Conservation (phyloP, 2,113 vertebrate species). For the Bolborhynchus lineola region DNA sequence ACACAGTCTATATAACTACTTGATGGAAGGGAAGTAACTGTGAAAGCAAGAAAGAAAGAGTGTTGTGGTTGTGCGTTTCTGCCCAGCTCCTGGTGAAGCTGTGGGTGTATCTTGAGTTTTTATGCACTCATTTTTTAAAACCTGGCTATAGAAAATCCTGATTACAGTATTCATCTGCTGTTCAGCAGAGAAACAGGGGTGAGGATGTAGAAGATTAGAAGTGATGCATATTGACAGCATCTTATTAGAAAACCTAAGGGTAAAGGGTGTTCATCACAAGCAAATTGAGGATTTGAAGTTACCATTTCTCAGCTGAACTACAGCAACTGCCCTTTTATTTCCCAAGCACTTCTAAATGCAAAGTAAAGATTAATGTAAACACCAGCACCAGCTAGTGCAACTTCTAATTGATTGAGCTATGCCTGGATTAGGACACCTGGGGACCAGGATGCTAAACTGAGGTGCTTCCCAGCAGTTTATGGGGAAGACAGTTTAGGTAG, state of each 20-base stretch:
- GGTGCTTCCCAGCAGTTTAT: background rate
- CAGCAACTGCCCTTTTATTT: background rate
- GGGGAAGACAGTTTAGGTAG: fast-evolving
- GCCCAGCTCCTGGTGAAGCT: background rate
- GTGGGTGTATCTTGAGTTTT: background rate
- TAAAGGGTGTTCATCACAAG: background rate
- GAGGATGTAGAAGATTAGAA: background rate
- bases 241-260: background rate
- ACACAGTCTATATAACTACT: background rate
- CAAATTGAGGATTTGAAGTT: background rate
- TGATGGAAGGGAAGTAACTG: background rate
- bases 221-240: background rate
- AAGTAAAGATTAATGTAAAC: background rate
- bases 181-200: background rate
- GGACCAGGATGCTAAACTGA: background rate
- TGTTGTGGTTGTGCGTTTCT: background rate
- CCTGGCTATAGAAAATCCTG: background rate
- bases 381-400: background rate
- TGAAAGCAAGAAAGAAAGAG: background rate
- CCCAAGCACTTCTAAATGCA: background rate
- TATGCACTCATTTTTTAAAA: background rate
- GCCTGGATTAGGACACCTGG: background rate
- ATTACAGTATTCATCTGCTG: background rate
- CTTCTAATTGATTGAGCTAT: background rate
- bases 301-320: background rate